phyloP scores from a whole-genome alignment of 2,797 vertebrate genomes.

The Gymnopithys bicolor region DNA sequence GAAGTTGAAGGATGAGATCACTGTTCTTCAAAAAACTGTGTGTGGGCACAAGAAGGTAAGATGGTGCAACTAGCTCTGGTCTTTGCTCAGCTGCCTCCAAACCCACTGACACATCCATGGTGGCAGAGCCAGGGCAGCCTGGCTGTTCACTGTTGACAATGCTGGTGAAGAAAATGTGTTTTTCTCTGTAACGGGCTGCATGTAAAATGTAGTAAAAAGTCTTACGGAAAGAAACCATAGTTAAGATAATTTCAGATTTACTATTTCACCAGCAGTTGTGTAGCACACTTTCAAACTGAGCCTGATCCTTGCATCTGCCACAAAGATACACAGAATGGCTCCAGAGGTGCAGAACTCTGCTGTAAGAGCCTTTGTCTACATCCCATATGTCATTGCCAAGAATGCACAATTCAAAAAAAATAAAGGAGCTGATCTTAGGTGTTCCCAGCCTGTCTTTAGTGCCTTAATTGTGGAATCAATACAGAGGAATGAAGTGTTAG shows the following conservation, averaged over 20 bases:
- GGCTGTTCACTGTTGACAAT: not conserved
- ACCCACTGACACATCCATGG: rapidly evolving
- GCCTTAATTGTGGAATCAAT: not conserved
- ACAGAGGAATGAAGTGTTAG: not conserved
- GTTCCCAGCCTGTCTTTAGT: not conserved
- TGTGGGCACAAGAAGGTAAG: not conserved
- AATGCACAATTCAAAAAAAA: not conserved
- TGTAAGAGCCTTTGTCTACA: rapidly evolving
- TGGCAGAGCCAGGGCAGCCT: not conserved
- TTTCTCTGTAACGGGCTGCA: not conserved
- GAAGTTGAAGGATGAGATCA: not conserved
- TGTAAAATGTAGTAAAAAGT: not conserved
- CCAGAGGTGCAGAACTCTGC: not conserved
- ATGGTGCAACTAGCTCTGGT: not conserved
- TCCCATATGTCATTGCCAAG: not conserved
- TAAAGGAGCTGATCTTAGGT: not conserved
- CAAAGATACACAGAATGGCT: not conserved
- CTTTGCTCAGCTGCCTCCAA: not conserved
- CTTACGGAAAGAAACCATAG: not conserved
- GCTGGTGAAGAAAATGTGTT: not conserved
- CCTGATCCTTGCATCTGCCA: not conserved
- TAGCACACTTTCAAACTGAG: not conserved
- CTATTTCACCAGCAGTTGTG: not conserved
- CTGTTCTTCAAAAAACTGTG: rapidly evolving
- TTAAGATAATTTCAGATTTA: not conserved